phyloP scores from a whole-genome alignment of 2,888 invertebrate genomes.

The Epicampocera succincta region DNA sequence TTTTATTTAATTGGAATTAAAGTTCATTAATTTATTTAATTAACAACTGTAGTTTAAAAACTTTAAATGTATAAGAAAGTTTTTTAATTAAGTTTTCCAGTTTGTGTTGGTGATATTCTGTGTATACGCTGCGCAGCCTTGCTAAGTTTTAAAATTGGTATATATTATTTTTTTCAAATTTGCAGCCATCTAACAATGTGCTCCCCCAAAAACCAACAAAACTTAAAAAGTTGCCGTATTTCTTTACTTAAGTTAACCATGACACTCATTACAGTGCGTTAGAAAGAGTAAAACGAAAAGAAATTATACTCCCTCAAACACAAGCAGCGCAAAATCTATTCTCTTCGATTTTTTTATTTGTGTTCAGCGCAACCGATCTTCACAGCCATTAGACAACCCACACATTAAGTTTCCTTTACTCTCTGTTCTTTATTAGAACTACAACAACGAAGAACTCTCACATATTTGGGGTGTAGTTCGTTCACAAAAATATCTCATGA shows the following conservation, averaged over 20 bases:
- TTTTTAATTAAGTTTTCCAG: background rate
- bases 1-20: constrained; percentile 14
- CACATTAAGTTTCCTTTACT: constrained; percentile 46
- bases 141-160: constrained; percentile 58
- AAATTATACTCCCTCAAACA: constrained; percentile 43
- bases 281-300: constrained; percentile 62
- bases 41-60: constrained; percentile 13
- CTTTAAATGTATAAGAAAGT: constrained; percentile 4
- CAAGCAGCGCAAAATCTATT: constrained; percentile 51
- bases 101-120: constrained; percentile 26
- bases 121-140: constrained; percentile 61
- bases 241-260: constrained; percentile 66
- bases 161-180: constrained; percentile 58
- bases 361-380: constrained; percentile 55
- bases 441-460: constrained; percentile 39
- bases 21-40: constrained; percentile 4
- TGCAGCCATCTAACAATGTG: constrained; percentile 62
- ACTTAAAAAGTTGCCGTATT: constrained; percentile 63
- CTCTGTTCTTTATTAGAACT: constrained; percentile 48
- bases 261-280: constrained; percentile 59
- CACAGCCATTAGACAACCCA: constrained; percentile 62
- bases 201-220: constrained; percentile 62
- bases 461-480: constrained; percentile 65
- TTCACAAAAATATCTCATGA: constrained; percentile 50
- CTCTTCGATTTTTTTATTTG: constrained; percentile 17